These are phyloP conservation scores for Cosmia trapezina DNA, from an alignment of 2,888 invertebrate species.

Conservation along the genomic window DNA sequence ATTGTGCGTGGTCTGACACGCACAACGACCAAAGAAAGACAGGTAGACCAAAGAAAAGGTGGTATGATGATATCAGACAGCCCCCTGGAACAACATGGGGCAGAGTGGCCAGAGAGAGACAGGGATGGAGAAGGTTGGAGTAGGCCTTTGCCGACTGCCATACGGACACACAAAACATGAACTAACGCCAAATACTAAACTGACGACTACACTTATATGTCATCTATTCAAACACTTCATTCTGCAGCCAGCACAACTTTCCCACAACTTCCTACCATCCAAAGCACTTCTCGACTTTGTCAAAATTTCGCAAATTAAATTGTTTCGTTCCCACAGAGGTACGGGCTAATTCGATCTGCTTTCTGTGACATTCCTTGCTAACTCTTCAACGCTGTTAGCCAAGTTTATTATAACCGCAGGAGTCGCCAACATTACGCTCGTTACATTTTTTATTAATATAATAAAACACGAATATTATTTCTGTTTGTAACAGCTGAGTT, in stretches of 20 bases:
- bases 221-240: too few species aligned
- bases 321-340: constrained; percentile 52
- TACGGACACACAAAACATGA: too few species aligned
- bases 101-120: too few species aligned
- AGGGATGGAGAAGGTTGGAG: too few species aligned
- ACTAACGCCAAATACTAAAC: too few species aligned
- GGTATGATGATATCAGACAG: too few species aligned
- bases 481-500: constrained; percentile 46
- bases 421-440: constrained; percentile 53
- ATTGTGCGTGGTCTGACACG: too few species aligned
- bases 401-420: constrained; percentile 61
- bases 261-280: constrained; percentile 40
- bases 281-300: constrained; percentile 35
- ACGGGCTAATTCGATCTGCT: constrained; percentile 65
- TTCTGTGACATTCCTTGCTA: constrained; percentile 59
- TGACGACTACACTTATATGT: too few species aligned
- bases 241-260: constrained; percentile 39
- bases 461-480: constrained; percentile 58
- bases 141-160: too few species aligned
- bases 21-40: too few species aligned
- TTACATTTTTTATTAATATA: constrained; percentile 63
- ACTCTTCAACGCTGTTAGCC: constrained; percentile 63
- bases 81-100: too few species aligned
- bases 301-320: constrained; percentile 63
- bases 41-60: too few species aligned